Evolutionary conservation across 1,140 invertebrate species (phyloP), one percentile per base, ranked within the genome.

Genomic region (Dendroctonus valens): DNA sequence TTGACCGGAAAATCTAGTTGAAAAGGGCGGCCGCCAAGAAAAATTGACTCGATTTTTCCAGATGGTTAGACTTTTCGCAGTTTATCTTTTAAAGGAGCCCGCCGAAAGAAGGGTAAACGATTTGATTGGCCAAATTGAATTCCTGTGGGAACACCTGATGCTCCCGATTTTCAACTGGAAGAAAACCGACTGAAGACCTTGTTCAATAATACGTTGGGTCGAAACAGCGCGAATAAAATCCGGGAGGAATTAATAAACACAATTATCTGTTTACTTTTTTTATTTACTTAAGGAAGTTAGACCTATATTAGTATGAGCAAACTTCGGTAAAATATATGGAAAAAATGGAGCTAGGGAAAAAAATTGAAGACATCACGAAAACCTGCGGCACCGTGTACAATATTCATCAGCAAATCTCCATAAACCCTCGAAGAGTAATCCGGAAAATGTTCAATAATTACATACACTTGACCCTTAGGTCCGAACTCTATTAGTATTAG

Each of bases 41-140:
- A 68, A 68, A 68, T 68, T 62, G 66, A 62, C 52, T 62, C 66
- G 66, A 68, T 68, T 68, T 68, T 68, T 61, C 66, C 66, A 53
- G 59, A 51, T 59, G 66, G 66, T 55, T 59, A 11, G 51, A 52
- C n/a, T 68, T 61, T 68, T 37, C 15, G 59, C 66, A 57, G 66
- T 68, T 68, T 68, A 68, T 68, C 66, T 68, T 68, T 57, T 63
- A 68, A 68, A 68, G 48, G 66, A 58, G 42, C 12, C 38, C 12
- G 65, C 40, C 11, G 58, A 60, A 59, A 67, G 65, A 67, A 67
- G 59, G 52, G 52, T 40, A 46, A 48, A 54, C 41, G 53, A 59
- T 53, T 67, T 48, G 66, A 57, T 62, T 50, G 59, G 42, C 15
- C 46, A 64, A 64, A 64, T 64, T 64, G 53, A 55, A 64, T 64